Conservation (phyloP, 2,113 vertebrate species). For the Nipponia nippon region DNA sequence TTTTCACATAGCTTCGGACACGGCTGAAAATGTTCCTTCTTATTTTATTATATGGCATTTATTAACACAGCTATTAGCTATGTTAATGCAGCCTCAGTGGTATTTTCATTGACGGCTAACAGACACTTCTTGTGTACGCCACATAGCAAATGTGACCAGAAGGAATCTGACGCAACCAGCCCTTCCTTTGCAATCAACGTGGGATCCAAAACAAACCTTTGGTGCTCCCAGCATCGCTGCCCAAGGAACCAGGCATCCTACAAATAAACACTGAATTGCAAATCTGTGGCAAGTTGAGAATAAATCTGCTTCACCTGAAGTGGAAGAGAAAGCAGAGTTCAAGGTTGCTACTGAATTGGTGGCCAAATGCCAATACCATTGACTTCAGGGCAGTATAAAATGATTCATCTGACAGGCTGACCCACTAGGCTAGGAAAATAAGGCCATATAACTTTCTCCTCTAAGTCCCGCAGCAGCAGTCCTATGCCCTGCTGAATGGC, state of each 20-base stretch:
- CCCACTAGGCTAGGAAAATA: not conserved
- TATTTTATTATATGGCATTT: conserved; percentile 52
- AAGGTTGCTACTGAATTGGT: conserved; percentile 47
- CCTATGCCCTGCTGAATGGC: not conserved
- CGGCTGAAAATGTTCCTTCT: conserved; percentile 24
- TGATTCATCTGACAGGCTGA: conserved; percentile 17
- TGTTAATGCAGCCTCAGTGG: conserved; percentile 55
- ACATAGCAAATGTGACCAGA: conserved; percentile 11
- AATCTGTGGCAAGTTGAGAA: not conserved
- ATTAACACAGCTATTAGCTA: conserved; percentile 63
- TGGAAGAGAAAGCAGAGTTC: conserved; percentile 48
- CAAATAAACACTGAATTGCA: conserved; percentile 56
- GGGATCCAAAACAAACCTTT: conserved; percentile 54
- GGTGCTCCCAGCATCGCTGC: not conserved
- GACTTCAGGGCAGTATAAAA: conserved; percentile 12
- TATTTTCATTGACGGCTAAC: conserved; percentile 54
- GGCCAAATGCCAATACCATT: conserved; percentile 19
- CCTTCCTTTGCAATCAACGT: not conserved
- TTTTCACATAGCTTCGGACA: not conserved
- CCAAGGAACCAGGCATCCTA: conserved; percentile 6
- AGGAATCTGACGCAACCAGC: conserved; percentile 18
- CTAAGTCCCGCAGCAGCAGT: not conserved
- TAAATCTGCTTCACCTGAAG: conserved; percentile 50
- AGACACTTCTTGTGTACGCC: conserved; percentile 47
- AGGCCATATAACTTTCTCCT: not conserved